Evolutionary conservation across 1,140 invertebrate genomes (phyloP).

Genomic region (Orussus abietinus): DNA sequence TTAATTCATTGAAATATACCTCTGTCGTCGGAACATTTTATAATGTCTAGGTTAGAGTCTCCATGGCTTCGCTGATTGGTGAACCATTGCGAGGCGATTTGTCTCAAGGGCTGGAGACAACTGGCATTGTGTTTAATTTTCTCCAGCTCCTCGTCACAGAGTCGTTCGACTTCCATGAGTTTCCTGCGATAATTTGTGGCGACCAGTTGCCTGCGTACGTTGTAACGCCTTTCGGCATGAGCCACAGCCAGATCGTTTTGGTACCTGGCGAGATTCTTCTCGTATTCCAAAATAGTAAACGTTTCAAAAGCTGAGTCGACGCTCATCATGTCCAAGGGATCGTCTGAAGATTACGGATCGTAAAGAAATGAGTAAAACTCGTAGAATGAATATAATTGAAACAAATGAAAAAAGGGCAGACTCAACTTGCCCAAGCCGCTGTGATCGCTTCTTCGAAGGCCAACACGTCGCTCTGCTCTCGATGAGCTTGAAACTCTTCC

Average conservation of each 20-base stretch:
- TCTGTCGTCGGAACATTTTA: too few relatives aligned
- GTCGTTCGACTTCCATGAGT: slow-evolving; percentile 25
- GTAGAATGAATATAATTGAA: background rate
- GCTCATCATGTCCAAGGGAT: slow-evolving; percentile 9
- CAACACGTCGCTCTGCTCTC: slow-evolving; percentile 20
- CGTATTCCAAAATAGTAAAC: slow-evolving; percentile 21
- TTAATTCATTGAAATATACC: too few relatives aligned
- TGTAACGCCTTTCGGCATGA: slow-evolving; percentile 29
- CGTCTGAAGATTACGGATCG: slow-evolving; percentile 1
- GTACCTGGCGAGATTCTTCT: slow-evolving; percentile 30
- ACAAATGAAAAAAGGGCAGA: background rate
- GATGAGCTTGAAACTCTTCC: slow-evolving; percentile 24
- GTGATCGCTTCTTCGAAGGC: slow-evolving; percentile 29
- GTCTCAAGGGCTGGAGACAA: slow-evolving; percentile 21
- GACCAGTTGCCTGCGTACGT: slow-evolving; percentile 19
- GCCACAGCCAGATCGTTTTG: slow-evolving; percentile 18
- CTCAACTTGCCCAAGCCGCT: slow-evolving; percentile 27
- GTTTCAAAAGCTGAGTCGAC: slow-evolving; percentile 5
- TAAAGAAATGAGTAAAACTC: background rate
- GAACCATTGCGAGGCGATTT: slow-evolving; percentile 29
- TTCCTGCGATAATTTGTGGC: slow-evolving; percentile 25
- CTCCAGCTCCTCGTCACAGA: slow-evolving; percentile 31
- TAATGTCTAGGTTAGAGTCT: slow-evolving; percentile 12
- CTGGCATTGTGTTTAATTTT: slow-evolving; percentile 24
- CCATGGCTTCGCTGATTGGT: slow-evolving; percentile 17